Evolutionary conservation across 2,797 vertebrate genomes (phyloP).

Genomic region (Mormyrus proboscirostris): DNA sequence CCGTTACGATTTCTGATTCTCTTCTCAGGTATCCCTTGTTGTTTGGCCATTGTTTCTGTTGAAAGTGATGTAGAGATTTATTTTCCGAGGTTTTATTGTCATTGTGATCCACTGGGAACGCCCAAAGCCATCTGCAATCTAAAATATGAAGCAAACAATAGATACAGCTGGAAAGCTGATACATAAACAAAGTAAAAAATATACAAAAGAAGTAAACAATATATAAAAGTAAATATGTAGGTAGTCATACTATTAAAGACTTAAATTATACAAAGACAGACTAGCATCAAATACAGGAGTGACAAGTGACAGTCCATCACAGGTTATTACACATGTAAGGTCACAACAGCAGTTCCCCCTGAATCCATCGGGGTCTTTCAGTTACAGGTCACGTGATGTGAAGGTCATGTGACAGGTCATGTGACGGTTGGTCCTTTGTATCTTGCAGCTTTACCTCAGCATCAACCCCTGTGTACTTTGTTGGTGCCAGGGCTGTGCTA

Average conservation of each 20-base stretch:
- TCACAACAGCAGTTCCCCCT: neutral
- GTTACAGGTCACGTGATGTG: neutral
- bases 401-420: neutral
- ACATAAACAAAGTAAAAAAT: neutral
- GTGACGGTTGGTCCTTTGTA: neutral
- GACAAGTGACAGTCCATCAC: neutral
- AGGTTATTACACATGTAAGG: neutral
- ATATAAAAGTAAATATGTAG: neutral
- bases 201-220: neutral
- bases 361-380: neutral
- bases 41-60: neutral
- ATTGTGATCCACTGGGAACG: neutral
- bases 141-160: neutral
- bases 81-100: neutral
- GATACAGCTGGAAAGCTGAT: neutral
- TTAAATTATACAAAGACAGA: neutral
- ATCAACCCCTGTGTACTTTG: neutral
- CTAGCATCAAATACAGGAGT: neutral
- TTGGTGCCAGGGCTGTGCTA: neutral
- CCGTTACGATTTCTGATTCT: constrained; percentile 29
- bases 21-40: constrained; percentile 17
- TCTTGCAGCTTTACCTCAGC: neutral
- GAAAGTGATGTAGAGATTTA: neutral
- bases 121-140: neutral
- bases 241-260: neutral